phyloP scores from a whole-genome alignment of 2,797 vertebrate genomes.

The Melanotaenia pygmaea region DNA sequence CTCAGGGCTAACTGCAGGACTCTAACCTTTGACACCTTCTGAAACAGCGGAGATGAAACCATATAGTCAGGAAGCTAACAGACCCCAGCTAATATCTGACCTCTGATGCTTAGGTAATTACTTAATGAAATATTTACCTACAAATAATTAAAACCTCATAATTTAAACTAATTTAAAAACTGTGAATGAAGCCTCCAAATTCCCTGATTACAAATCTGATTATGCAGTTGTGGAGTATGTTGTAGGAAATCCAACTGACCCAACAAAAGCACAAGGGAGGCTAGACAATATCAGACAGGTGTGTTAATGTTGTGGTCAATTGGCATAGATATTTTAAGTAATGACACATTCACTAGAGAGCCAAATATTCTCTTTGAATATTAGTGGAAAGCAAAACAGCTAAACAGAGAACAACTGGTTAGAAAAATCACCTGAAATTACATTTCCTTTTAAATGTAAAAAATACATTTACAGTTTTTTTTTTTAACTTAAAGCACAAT shows the following conservation, averaged over 20 bases:
- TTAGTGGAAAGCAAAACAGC: not conserved
- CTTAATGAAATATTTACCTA: conserved; percentile 13
- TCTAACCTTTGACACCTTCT: conserved; percentile 60
- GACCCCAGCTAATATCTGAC: conserved; percentile 17
- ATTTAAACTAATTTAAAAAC: not conserved
- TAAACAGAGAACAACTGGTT: too few relatives aligned
- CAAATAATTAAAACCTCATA: not conserved
- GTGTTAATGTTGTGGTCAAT: not conserved
- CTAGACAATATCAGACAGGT: not conserved
- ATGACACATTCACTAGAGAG: not conserved
- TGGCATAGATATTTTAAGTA: not conserved
- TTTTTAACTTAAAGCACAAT: not conserved
- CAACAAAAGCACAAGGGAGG: not conserved
- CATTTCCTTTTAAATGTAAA: not conserved
- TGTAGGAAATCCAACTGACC: not conserved
- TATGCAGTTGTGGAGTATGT: not conserved
- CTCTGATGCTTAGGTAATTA: conserved; percentile 45
- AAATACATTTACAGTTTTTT: not conserved
- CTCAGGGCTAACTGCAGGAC: conserved; percentile 25
- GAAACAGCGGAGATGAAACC: conserved; percentile 43
- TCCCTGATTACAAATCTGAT: not conserved
- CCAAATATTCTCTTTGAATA: not conserved
- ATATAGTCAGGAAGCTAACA: conserved; percentile 4
- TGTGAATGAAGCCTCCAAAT: not conserved
- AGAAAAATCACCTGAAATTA: too few relatives aligned